A percentile compares a stretch with the other conserved stretches of the same genome.
Conservation (phyloP, 2,113 vertebrate species). For the Hippocampus abdominalis region DNA sequence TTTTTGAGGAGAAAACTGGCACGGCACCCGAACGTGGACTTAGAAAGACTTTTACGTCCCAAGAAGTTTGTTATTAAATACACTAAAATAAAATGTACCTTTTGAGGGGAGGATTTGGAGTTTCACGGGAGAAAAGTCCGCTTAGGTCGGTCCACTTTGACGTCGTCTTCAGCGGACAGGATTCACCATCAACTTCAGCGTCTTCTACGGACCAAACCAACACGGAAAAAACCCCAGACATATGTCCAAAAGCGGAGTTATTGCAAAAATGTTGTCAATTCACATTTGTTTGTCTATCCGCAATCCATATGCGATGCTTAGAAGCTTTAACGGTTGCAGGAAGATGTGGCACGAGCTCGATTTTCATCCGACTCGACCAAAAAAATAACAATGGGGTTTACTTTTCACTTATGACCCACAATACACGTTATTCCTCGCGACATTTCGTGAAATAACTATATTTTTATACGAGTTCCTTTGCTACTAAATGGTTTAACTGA, state of each 20-base stretch:
- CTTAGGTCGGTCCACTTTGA: constrained; percentile 20
- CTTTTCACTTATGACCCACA: not conserved
- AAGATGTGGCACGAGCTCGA: constrained; percentile 69
- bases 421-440: not conserved
- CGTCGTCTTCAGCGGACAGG: constrained; percentile 18
- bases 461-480: fast-evolving
- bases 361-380: constrained; percentile 62
- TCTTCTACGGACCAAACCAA: not conserved
- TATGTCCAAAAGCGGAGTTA: not conserved
- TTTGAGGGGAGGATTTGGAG: not conserved
- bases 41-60: not conserved
- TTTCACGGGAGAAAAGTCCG: constrained; percentile 21
- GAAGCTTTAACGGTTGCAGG: constrained; percentile 49
- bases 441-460: fast-evolving
- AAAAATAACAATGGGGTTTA: not conserved
- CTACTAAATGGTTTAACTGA: no score
- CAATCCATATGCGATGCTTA: constrained; percentile 24
- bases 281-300: not conserved
- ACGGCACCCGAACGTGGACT: constrained; percentile 6
- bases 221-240: no score
- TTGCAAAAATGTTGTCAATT: not conserved
- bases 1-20: not conserved
- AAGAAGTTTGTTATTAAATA: not conserved
- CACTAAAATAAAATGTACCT: constrained; percentile 33
- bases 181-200: constrained; percentile 40